These are phyloP conservation scores for Dyspetes luteomarginatus DNA, from an alignment of 2,888 invertebrate genomes.

Conservation along the genomic window DNA sequence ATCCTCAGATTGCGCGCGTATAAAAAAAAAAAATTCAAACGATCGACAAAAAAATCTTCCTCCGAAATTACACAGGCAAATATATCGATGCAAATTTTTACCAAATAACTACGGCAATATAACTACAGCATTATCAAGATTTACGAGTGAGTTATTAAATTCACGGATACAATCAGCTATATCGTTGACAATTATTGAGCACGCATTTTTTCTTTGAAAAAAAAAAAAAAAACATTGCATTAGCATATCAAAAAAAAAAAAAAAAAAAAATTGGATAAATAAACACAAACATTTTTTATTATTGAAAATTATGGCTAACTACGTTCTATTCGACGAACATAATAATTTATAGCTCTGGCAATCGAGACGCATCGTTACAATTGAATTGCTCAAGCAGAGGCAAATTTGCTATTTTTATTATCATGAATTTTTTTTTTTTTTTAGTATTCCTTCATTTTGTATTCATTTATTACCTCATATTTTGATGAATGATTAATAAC, in stretches of 20 bases:
- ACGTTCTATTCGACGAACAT: slow-evolving; percentile 46
- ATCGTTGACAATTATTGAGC: slow-evolving; percentile 33
- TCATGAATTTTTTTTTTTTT: background rate
- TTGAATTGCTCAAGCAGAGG: slow-evolving; percentile 51
- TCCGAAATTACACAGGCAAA: slow-evolving; percentile 48
- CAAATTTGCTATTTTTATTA: background rate
- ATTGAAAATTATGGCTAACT: slow-evolving; percentile 46
- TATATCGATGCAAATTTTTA: slow-evolving; percentile 48
- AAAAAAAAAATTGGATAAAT: slow-evolving; percentile 12
- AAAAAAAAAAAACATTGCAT: slow-evolving; percentile 26
- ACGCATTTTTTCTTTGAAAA: slow-evolving; percentile 16
- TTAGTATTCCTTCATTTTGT: background rate
- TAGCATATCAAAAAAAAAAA: slow-evolving; percentile 24
- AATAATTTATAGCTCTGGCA: slow-evolving; percentile 18
- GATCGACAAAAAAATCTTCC: slow-evolving; percentile 46
- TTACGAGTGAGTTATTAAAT: slow-evolving; percentile 48
- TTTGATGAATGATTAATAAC: slow-evolving; percentile 3
- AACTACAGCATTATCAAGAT: slow-evolving; percentile 61
- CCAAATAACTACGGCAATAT: slow-evolving; percentile 51
- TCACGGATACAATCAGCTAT: slow-evolving; percentile 13
- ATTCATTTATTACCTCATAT: too few relatives aligned
- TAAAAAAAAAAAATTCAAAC: slow-evolving; percentile 34
- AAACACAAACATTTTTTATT: slow-evolving; percentile 4
- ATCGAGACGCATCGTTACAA: slow-evolving; percentile 31
- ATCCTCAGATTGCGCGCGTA: slow-evolving; percentile 26